Conservation (phyloP, 2,888 invertebrate species). For the Amiota mariae region DNA sequence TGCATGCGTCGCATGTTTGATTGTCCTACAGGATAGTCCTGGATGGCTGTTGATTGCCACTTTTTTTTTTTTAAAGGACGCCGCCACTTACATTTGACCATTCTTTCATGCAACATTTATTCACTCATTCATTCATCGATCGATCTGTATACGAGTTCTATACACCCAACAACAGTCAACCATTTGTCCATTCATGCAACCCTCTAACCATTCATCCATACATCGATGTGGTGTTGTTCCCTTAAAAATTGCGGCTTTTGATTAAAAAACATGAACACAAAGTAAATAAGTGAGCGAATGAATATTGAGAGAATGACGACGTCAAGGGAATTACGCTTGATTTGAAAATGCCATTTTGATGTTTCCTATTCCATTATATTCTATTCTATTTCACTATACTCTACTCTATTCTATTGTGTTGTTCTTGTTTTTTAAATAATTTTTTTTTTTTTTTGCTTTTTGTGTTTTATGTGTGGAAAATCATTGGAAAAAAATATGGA, state of each 20-base stretch:
- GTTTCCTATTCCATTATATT: not conserved
- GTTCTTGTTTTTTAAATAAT: not conserved
- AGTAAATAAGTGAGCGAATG: slow-evolving; percentile 8
- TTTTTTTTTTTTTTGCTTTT: not conserved
- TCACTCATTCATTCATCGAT: not conserved
- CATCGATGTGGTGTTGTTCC: not conserved
- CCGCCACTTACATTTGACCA: slow-evolving; percentile 54
- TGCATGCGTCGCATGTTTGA: slow-evolving; percentile 46
- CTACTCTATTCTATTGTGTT: not conserved
- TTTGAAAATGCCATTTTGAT: slow-evolving; percentile 39
- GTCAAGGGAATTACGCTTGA: slow-evolving; percentile 40
- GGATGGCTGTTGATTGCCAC: slow-evolving; percentile 63
- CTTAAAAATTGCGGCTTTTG: slow-evolving; percentile 57
- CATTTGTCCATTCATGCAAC: slow-evolving; percentile 57
- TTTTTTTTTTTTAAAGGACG: slow-evolving; percentile 41
- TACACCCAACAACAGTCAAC: too few relatives aligned
- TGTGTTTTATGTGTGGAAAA: not conserved
- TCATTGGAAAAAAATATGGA: not conserved
- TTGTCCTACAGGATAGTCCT: slow-evolving; percentile 13
- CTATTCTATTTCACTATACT: not conserved
- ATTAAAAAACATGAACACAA: slow-evolving; percentile 65
- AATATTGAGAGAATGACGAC: slow-evolving; percentile 13
- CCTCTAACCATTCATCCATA: not conserved
- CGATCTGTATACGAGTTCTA: too few relatives aligned
- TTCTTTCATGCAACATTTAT: slow-evolving; percentile 37